A percentile compares a stretch with the other conserved stretches of the same genome.
These are phyloP conservation scores for Malacoctenus gilli DNA, from an alignment of 2,797 vertebrate species.

Conservation along the genomic window DNA sequence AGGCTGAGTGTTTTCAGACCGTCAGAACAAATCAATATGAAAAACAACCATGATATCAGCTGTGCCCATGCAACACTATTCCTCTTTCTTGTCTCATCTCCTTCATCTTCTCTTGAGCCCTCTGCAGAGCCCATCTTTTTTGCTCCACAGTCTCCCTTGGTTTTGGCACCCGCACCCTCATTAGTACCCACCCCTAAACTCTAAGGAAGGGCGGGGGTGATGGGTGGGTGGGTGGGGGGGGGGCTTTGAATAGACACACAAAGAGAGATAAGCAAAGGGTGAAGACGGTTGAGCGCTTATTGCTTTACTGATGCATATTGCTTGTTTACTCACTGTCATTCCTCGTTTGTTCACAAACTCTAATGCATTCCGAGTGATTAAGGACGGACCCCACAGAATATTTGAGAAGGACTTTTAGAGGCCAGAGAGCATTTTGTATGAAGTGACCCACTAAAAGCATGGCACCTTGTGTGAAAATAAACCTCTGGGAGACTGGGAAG, in stretches of 20 bases:
- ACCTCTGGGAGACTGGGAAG: slow-evolving; percentile 13
- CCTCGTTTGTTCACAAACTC: slow-evolving; percentile 47
- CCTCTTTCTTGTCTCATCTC: slow-evolving; percentile 25
- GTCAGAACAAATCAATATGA: slow-evolving; percentile 39
- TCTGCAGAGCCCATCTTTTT: slow-evolving; percentile 27
- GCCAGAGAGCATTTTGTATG: slow-evolving; percentile 47
- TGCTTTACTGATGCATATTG: slow-evolving; percentile 77
- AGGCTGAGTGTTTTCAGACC: slow-evolving; percentile 38
- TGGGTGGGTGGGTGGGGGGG: too few relatives aligned
- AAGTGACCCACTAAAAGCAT: slow-evolving; percentile 62
- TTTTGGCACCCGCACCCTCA: slow-evolving; percentile 23
- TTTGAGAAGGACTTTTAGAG: slow-evolving; percentile 47
- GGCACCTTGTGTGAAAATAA: slow-evolving; percentile 37
- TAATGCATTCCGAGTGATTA: slow-evolving; percentile 60
- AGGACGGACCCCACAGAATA: slow-evolving; percentile 47
- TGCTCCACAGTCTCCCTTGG: slow-evolving; percentile 6
- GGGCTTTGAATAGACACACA: slow-evolving; percentile 10
- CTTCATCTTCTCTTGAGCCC: slow-evolving; percentile 38
- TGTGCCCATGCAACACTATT: slow-evolving; percentile 24
- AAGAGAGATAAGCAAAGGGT: slow-evolving; percentile 23
- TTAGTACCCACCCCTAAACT: slow-evolving; percentile 33
- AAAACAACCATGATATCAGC: slow-evolving; percentile 46
- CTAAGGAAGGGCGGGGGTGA: too few relatives aligned
- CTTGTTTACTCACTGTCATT: slow-evolving; percentile 70
- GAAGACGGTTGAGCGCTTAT: slow-evolving; percentile 61